Evolutionary conservation across 2,888 invertebrate species (phyloP), one percentile per base, ranked within the genome.

Genomic region (Drosophila fungiperda): DNA sequence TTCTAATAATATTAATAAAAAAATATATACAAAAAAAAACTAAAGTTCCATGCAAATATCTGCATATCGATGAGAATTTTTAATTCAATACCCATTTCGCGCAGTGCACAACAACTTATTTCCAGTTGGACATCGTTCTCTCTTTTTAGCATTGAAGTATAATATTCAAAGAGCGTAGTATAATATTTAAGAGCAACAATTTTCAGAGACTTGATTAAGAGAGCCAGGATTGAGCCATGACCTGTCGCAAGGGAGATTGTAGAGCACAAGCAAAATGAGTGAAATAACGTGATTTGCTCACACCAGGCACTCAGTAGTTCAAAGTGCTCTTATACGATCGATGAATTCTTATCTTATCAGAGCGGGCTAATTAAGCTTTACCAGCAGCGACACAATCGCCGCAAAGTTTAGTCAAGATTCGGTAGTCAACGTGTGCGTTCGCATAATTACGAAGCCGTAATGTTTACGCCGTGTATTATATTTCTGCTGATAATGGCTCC

Each of bases 271-370:
- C 45, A 15, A 49, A 52, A 49, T 29, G 55, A 15, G 20, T 40
- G 11, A 23, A 38, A 23, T 7, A 59, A 15, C 5, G 11, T 40
- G 40, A 33, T 36, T 26, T 59, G 49, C 59, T 36, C 26, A n/a
- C 15, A 35, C 40, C n/a, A 20, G 12, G 2, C 12, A 7, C 26
- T 33, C 11, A 38, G 36, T 53, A 36, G 23, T 20, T 20, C 48
- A 20, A 2, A 23, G 36, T 33, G 15, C 76, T 77, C 78, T 77
- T 68, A 78, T 78, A 74, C 75, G 40, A 60, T 81, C 82, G 52
- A 78, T 71, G 63, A 68, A 40, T 12, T 49, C 70, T 74, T 88
- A 89, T 87, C 89, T 87, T 79, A 85, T 89, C 89, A 68, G 73
- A 32, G 40, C 57, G 52, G 67, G 68, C 69, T 75, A 76, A 67